Percentiles rank a stretch among this genome's conserved stretches.
phyloP scores from a whole-genome alignment of 2,797 vertebrate genomes.

The Acestrorhynchus altus region DNA sequence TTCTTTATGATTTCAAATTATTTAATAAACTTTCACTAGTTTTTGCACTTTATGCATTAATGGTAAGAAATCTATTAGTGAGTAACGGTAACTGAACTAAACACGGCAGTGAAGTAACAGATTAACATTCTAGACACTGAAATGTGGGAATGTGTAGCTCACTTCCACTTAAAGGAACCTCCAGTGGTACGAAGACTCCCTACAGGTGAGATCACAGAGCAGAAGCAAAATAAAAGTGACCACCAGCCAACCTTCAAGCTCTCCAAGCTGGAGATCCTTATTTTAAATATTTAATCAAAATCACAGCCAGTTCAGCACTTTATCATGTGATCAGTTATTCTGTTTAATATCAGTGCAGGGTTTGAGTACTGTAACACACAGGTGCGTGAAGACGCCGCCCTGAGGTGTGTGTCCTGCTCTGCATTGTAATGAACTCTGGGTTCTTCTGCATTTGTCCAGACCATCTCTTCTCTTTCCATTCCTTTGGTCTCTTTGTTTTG shows the following conservation, averaged over 20 bases:
- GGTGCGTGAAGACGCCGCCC: not conserved
- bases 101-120: too few species aligned
- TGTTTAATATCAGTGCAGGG: not conserved
- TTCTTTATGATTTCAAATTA: too few species aligned
- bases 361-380: not conserved
- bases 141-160: constrained; percentile 5
- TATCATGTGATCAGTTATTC: not conserved
- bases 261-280: not conserved
- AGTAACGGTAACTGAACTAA: too few species aligned
- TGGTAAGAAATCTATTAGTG: too few species aligned
- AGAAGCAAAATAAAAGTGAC: not conserved
- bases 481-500: too few species aligned
- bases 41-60: too few species aligned
- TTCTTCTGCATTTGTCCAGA: not conserved
- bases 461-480: not conserved
- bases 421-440: not conserved
- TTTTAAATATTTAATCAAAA: not conserved
- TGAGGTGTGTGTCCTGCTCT: not conserved
- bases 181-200: not conserved
- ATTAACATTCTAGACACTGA: not conserved
- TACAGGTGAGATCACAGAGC: not conserved
- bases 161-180: not conserved
- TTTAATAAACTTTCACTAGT: too few species aligned
- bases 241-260: not conserved
- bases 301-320: not conserved